Base-by-base conservation (phyloP, 2,113 vertebrate species). In the Elephas maximus region DNA sequence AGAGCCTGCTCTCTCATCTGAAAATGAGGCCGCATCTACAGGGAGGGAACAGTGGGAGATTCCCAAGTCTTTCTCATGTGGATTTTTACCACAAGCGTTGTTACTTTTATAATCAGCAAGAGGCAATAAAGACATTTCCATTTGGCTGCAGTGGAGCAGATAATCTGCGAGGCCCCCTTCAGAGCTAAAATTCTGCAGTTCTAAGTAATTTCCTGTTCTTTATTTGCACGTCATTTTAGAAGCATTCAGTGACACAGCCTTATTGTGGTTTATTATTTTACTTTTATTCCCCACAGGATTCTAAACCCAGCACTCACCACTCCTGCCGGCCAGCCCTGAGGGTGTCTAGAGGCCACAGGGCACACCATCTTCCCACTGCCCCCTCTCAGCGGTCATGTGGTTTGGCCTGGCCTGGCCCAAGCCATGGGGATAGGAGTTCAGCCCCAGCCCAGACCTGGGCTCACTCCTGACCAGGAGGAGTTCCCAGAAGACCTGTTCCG, bases 101-200 rank as follows among this genome's bases (percentile, higher is more conserved):
- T 57, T 83, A 60, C 73, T 93, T 96, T 90, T 77, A 69, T 76
- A 88, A 88, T n/a, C 80, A 62, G 37, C 51, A 84, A 94, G 86
- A 93, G 62, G 67, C 63, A 57, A 74, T 37, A 41, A 73, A 88
- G 69, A 57, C 33, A 41, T 81, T 88, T 84, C 76, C 57, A 76
- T 65, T 20, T 10, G 82, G 53, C 78, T 60, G 57, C 28, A 5
- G 44, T 48, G 5, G 41, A 30, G 60, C 60, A 71, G n/a, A 62
- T 63, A 4, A 86, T 78, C 41, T 33, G 37, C 21, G 73, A 60
- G 26, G 15, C 28, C 51, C 24, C 44, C 33, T 88, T 67, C 57
- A 78, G 48, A 79, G n/a, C 82, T 51, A 51, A 77, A 76, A 65
- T 74, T 41, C 80, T 85, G 45, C n/a, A 21, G 10, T 53, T 84